Conservation (phyloP, 2,888 invertebrate species). For the Cinara cedri region DNA sequence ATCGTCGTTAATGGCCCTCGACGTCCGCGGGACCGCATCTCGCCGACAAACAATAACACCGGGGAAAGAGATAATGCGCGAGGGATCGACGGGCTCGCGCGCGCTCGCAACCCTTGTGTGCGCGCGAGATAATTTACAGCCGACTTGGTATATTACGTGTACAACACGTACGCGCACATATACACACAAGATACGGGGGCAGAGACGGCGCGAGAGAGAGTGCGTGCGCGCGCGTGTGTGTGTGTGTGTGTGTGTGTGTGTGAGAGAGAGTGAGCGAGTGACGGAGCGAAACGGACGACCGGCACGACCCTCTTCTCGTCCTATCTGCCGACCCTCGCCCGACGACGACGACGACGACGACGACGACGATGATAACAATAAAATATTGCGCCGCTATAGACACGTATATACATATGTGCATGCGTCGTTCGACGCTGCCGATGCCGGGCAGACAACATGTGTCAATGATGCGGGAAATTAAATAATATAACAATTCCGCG, state of each 20-base stretch:
- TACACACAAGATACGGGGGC: no score
- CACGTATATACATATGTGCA: no score
- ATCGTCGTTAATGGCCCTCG: constrained; percentile 38
- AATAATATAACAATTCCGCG: constrained; percentile 53
- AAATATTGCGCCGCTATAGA: no score
- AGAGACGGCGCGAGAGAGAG: no score
- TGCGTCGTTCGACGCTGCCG: constrained; percentile 7
- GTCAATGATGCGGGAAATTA: constrained; percentile 57
- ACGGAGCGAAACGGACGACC: no score
- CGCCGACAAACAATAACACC: constrained; percentile 54
- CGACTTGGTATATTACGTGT: neutral
- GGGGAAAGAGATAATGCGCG: constrained; percentile 36
- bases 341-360: no score
- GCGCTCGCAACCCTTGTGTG: constrained; percentile 35
- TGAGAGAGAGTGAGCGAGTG: no score
- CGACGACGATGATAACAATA: no score
- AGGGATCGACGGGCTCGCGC: constrained; percentile 38
- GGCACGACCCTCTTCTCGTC: constrained; percentile 44
- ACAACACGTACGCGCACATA: no score
- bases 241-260: no score
- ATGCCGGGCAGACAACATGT: constrained; percentile 50
- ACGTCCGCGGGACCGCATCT: constrained; percentile 53
- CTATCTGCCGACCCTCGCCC: constrained; percentile 17
- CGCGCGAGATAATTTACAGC: constrained; percentile 21
- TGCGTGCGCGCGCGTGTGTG: neutral